A percentile compares a stretch with the other conserved stretches of the same genome.
Evolutionary conservation across 2,797 vertebrate genomes (phyloP).

Genomic region (Hemitrygon akajei): DNA sequence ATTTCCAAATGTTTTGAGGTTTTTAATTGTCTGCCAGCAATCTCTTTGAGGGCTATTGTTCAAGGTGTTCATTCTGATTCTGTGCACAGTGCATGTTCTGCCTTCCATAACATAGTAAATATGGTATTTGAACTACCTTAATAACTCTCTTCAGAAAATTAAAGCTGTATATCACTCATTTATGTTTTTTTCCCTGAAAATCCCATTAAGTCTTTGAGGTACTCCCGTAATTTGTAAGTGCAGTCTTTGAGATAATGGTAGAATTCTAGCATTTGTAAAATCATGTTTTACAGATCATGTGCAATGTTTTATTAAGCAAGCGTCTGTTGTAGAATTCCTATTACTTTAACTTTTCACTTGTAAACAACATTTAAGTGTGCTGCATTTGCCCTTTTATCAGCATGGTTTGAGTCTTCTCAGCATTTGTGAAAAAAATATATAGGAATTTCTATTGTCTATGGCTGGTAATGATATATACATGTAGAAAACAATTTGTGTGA

Average conservation of each 20-base stretch:
- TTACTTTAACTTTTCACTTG: neutral
- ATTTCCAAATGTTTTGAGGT: neutral
- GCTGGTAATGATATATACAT: conserved; percentile 22
- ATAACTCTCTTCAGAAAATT: too few relatives aligned
- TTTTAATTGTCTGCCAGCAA: neutral
- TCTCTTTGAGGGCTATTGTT: neutral
- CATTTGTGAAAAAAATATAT: conserved; percentile 26
- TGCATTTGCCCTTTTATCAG: conserved; percentile 41
- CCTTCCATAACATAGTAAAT: neutral
- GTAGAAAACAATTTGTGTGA: conserved; percentile 36
- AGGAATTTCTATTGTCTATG: conserved; percentile 39
- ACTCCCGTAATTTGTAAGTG: neutral
- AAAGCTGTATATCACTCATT: too few relatives aligned
- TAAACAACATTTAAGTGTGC: conserved; percentile 41
- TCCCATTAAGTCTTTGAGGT: neutral
- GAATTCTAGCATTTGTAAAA: neutral
- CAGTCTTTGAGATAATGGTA: neutral
- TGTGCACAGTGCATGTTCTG: neutral
- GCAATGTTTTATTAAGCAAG: neutral
- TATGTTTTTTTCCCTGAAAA: too few relatives aligned
- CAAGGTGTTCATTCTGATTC: neutral
- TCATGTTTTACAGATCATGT: neutral
- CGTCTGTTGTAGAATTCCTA: neutral
- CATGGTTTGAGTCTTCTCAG: conserved; percentile 15
- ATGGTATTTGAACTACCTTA: too few relatives aligned